Evolutionary conservation across 2,113 vertebrate species (phyloP).

Genomic region (Colinus virginianus): DNA sequence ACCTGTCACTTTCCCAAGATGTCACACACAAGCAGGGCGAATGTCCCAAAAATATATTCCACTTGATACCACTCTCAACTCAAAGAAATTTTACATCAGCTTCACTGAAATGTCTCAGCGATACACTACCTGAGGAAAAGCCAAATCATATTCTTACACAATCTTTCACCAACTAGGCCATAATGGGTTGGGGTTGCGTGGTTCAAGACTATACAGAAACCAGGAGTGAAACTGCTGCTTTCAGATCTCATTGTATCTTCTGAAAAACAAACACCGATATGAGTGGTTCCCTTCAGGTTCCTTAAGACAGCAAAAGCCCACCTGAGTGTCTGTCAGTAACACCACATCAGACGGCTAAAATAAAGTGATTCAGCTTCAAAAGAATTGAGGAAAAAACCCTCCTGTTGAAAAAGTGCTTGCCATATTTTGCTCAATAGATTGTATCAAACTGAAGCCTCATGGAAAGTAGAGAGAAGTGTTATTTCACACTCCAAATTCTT

Average conservation of each 20-base stretch:
- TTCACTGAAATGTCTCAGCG: not conserved
- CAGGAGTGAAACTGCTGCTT: not conserved
- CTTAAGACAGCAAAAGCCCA: not conserved
- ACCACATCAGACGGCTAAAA: not conserved
- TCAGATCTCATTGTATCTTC: rapidly evolving
- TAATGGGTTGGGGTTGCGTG: rapidly evolving
- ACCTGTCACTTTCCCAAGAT: not conserved
- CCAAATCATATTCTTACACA: not conserved
- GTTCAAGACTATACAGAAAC: not conserved
- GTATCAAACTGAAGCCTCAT: not conserved
- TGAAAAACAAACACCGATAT: not conserved
- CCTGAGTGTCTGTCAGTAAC: not conserved
- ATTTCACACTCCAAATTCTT: not conserved
- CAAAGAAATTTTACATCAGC: not conserved
- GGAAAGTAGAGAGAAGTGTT: not conserved
- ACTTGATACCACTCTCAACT: not conserved
- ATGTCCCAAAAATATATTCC: not conserved
- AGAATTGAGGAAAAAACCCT: rapidly evolving
- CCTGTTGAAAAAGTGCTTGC: not conserved
- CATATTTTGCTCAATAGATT: not conserved
- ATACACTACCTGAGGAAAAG: not conserved
- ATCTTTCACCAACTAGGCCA: not conserved
- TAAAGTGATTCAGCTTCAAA: not conserved
- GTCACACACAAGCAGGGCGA: not conserved
- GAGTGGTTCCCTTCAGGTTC: not conserved